Base-by-base conservation (phyloP, 2,113 vertebrate genomes). In the Oenanthe melanoleuca region DNA sequence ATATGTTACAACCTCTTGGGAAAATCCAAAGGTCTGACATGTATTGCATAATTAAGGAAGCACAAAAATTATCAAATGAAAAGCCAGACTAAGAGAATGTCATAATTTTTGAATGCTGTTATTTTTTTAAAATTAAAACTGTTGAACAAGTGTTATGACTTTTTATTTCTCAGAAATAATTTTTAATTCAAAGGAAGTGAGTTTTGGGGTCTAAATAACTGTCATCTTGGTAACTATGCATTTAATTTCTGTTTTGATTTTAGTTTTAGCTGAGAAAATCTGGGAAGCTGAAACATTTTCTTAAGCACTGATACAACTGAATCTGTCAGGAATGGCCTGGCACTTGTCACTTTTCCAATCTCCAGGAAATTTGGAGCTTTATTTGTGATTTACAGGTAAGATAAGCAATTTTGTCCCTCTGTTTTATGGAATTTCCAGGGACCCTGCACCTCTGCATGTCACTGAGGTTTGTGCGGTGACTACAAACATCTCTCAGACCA, bases 181-280 rank as follows among this genome's bases (percentile, higher is more conserved):
- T 92, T 93, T 64, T 88, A 74, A 92, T 93, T 95, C 65, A 95
- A 91, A 91, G 7, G 5, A 74, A 74, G 33, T 80, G 5, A 67
- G 24, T 80, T 83, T 84, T 17, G 11, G 22, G 37, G 31, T 79
- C 44, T 91, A 78, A 86, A 47, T 55, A 64, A 71, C 55, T 81
- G 40, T 85, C 21, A 72, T 45, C 28, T 75, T 29, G 8, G 31
- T 69, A 85, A 57, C 7, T 20, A 40, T 29, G n/a, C 7, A 19
- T 80, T 71, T 66, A 16, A 50, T 61, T 91, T 85, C 42, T 92
- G n/a, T 50, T 87, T 81, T 89, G 31, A 37, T 33, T 84, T 42
- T 64, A 44, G 42, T 40, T 88, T 74, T 79, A 57, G 11, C 65
- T 84, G 38, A 71, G 31, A 73, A 70, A 79, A 88, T 45, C 26